Percentiles rank a stretch among this genome's conserved stretches.
Evolutionary conservation across 2,113 vertebrate species (phyloP).

Genomic region (Rhabdomys dilectus): DNA sequence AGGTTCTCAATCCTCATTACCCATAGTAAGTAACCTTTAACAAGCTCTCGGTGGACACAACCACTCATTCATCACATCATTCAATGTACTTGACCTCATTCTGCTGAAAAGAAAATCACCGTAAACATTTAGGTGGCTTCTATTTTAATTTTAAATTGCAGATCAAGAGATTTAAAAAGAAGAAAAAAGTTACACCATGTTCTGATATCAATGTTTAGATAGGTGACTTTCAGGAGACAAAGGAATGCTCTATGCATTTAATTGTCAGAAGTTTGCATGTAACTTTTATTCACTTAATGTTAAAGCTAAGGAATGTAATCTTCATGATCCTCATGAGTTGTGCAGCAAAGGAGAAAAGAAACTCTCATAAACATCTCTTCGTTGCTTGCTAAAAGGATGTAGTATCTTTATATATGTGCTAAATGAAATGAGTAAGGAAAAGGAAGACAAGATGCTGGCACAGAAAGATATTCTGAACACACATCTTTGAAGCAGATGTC

Average conservation of each 20-base stretch:
- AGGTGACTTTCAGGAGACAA: neutral
- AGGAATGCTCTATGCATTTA: neutral
- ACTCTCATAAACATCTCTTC: neutral
- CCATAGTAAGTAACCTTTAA: neutral
- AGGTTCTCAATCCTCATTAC: neutral
- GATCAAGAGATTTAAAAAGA: neutral
- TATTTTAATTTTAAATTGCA: slow-evolving; percentile 34
- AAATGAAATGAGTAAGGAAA: neutral
- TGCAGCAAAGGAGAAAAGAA: no score
- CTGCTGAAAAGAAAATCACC: slow-evolving; percentile 40
- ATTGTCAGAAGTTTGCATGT: neutral
- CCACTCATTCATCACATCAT: neutral
- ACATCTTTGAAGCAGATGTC: slow-evolving; percentile 59
- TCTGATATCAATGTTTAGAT: neutral
- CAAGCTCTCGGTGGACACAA: neutral
- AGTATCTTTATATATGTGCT: neutral
- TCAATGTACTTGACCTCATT: slow-evolving; percentile 22
- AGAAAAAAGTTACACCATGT: neutral
- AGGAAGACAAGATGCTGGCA: neutral
- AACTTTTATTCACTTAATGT: neutral
- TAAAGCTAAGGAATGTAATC: neutral
- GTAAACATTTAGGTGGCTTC: neutral
- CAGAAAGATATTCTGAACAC: neutral
- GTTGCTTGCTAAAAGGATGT: neutral
- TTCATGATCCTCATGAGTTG: neutral